These are phyloP conservation scores for Tipula confusa DNA, from an alignment of 2,888 invertebrate genomes.

Conservation along the genomic window DNA sequence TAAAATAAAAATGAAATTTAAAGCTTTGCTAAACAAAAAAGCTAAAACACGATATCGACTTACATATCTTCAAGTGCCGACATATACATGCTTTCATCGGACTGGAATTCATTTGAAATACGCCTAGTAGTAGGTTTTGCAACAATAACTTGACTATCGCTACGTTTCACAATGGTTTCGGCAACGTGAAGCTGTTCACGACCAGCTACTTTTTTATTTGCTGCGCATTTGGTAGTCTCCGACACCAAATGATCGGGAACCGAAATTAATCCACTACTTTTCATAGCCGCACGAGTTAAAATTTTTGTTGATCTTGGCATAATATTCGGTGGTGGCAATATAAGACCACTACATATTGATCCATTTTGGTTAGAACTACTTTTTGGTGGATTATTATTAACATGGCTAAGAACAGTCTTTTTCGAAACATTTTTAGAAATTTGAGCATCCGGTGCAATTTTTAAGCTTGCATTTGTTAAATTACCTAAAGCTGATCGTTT, in stretches of 20 bases:
- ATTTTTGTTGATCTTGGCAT: slow-evolving; percentile 40
- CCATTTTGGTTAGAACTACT: not conserved
- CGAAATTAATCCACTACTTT: slow-evolving; percentile 50
- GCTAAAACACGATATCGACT: slow-evolving; percentile 46
- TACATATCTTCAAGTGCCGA: slow-evolving; percentile 72
- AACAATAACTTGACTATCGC: not conserved
- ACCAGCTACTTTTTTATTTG: slow-evolving; percentile 44
- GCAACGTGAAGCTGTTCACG: not conserved
- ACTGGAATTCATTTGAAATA: slow-evolving; percentile 65
- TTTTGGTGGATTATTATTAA: slow-evolving; percentile 9
- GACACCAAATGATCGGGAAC: slow-evolving; percentile 41
- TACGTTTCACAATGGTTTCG: not conserved
- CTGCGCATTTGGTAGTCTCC: slow-evolving; percentile 36
- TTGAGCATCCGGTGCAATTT: not conserved
- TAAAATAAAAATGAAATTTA: not conserved
- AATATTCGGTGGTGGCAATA: slow-evolving; percentile 40
- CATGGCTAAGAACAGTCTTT: not conserved
- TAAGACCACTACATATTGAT: not conserved
- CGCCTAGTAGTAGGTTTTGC: slow-evolving; percentile 51
- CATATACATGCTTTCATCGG: slow-evolving; percentile 71
- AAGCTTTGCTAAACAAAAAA: slow-evolving; percentile 27
- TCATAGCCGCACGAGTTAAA: slow-evolving; percentile 47
- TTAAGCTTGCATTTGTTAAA: slow-evolving; percentile 64
- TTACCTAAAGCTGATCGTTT: slow-evolving; percentile 84
- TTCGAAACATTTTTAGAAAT: not conserved